Conservation (phyloP, 2,797 vertebrate genomes). For the Chiropotes sagulatus region DNA sequence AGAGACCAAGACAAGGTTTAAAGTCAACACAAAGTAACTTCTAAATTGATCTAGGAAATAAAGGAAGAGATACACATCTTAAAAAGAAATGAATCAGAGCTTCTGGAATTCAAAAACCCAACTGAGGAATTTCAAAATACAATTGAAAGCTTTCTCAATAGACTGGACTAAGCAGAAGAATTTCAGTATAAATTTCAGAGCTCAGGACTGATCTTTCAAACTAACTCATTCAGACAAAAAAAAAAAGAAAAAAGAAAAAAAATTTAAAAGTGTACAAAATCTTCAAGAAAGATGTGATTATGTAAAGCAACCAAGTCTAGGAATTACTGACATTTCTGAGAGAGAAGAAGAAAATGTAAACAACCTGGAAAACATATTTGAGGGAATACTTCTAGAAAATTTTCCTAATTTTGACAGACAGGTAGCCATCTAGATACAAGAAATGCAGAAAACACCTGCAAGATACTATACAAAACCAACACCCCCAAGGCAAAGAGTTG, state of each 20-base stretch:
- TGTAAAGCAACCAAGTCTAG: neutral
- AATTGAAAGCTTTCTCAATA: neutral
- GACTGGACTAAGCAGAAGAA: neutral
- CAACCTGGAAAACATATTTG: neutral
- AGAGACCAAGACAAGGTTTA: neutral
- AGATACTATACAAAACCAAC: neutral
- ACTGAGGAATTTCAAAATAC: neutral
- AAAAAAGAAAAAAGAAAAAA: neutral
- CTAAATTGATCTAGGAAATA: neutral
- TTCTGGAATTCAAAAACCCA: neutral
- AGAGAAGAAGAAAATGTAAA: neutral
- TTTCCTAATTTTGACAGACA: neutral
- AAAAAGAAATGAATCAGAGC: neutral
- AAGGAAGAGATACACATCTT: neutral
- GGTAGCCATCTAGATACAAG: neutral
- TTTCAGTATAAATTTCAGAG: neutral
- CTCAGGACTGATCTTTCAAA: neutral
- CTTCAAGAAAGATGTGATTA: neutral
- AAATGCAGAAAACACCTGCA: neutral
- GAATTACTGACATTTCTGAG: neutral
- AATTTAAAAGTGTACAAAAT: neutral
- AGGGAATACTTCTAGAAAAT: neutral
- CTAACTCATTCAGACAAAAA: neutral
- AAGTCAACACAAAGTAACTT: neutral
- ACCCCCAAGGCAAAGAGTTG: neutral